Evolutionary conservation across 2,113 vertebrate genomes (phyloP), one percentile per base, ranked within the genome.

Genomic region (Callocephalon fimbriatum): DNA sequence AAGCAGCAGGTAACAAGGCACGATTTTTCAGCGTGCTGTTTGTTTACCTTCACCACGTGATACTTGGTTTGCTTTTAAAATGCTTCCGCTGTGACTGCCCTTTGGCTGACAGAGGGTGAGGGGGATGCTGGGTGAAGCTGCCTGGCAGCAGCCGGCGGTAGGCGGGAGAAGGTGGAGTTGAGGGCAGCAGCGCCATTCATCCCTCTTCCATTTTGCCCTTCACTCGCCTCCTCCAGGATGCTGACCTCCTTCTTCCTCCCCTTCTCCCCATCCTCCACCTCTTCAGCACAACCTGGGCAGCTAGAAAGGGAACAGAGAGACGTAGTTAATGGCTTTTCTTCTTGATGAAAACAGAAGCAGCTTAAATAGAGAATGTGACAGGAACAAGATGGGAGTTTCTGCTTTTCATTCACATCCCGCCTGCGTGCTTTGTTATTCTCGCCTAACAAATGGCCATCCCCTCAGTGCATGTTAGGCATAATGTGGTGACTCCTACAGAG

Each of bases 351-450:
- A 48, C 40, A 87, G 77, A 47, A 72, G 74, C 35, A 31, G 61
- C 26, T 38, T 83, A 37, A 92, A 48, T 7, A n/a, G 50, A 37
- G 78, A 58, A 56, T 10, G 79, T 42, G 66, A 53, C 40, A 20
- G 58, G 29, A 70, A 19, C 27, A 35, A 80, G 71, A 44, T 17
- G 40, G 62, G 75, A 90, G 40, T 9, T 58, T 65, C 8, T 51
- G 85, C 67, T 84, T 61, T 61, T 53, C 59, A 10, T n/a, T 79
- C 68, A 20, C 54, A 10, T 7, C 20, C 37, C 6, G 50, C 10
- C 1, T 2, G 2, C 2, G 1, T 19, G 20, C 56, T 67, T 77
- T 1, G 0, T 32, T 78, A 1, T 10, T 61, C 9, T 45, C 9
- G 17, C 12, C 20, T 21, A 44, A 66, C 25, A 67, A 73, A 20